Conservation (phyloP, 37 sponge, comb jelly and placozoan species). For the Beroe ovata region DNA sequence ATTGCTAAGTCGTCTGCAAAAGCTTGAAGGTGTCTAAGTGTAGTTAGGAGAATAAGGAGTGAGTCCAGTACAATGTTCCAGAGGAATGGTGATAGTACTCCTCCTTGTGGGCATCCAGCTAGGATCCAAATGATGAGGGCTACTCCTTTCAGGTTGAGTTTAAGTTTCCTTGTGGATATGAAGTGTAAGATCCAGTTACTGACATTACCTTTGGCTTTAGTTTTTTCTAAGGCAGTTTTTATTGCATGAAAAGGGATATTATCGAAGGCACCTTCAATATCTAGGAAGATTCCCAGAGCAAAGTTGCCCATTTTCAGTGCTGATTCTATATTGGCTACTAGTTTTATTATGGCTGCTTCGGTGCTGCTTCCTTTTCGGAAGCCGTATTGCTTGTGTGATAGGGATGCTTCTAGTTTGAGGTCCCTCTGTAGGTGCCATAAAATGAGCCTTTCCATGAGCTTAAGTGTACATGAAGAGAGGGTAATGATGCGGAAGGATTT, state of each 20-base stretch:
- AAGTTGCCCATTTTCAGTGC: neutral
- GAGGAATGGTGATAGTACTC: conserved; percentile 17
- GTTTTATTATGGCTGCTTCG: neutral
- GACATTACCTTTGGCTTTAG: neutral
- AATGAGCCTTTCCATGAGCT: conserved; percentile 19
- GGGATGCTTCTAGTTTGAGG: neutral
- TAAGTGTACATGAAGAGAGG: neutral
- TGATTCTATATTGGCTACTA: conserved; percentile 17
- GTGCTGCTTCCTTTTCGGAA: conserved; percentile 25
- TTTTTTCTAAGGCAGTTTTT: neutral
- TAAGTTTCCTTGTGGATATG: conserved; percentile 1
- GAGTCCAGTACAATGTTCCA: conserved; percentile 52
- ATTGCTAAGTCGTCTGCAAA: conserved; percentile 41
- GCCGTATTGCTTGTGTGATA: conserved; percentile 1
- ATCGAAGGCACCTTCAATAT: conserved; percentile 25
- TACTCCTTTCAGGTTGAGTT: conserved; percentile 17
- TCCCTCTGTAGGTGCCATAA: conserved; percentile 12
- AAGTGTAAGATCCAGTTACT: conserved; percentile 25
- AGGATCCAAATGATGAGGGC: conserved; percentile 12
- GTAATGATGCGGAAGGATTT: conserved; percentile 48
- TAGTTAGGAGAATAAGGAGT: neutral
- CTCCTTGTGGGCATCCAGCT: conserved; percentile 33
- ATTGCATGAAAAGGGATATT: conserved; percentile 14
- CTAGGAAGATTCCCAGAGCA: conserved; percentile 31
- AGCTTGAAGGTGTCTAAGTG: neutral